These are phyloP conservation scores for Brevimyrus niger DNA, from an alignment of 2,113 vertebrate genomes.

Conservation along the genomic window DNA sequence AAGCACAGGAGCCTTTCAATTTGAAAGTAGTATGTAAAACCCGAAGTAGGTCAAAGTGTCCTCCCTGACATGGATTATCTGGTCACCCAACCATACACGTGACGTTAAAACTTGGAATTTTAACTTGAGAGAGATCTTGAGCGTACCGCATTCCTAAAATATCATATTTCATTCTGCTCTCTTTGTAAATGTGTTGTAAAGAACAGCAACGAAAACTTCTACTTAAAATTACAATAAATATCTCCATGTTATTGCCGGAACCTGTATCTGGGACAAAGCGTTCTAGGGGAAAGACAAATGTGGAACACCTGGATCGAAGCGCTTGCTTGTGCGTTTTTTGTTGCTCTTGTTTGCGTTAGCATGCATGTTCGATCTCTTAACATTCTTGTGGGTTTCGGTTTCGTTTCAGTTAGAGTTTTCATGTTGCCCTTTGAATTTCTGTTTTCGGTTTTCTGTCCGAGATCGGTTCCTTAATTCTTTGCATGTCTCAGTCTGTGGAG, in stretches of 20 bases:
- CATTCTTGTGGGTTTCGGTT: background rate
- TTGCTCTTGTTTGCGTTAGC: background rate
- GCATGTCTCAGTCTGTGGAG: background rate
- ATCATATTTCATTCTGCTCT: background rate
- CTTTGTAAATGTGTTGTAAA: background rate
- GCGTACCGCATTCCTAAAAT: background rate
- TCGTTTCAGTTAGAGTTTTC: background rate
- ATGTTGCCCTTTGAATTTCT: background rate
- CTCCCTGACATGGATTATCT: too few species aligned
- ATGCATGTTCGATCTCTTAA: background rate
- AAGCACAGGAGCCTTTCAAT: too few species aligned
- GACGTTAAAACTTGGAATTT: too few species aligned
- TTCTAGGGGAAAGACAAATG: background rate
- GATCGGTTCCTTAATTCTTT: background rate
- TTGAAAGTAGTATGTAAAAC: too few species aligned
- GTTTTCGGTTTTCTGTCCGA: background rate
- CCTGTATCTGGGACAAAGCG: background rate
- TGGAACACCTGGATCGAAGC: background rate
- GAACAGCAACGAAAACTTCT: background rate
- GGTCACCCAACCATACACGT: too few species aligned
- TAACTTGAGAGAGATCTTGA: background rate
- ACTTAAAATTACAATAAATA: background rate
- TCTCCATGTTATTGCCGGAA: background rate
- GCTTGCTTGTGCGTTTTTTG: background rate
- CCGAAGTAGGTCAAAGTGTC: too few species aligned